A percentile compares a stretch with the other conserved stretches of the same genome.
Conservation (phyloP, 2,888 invertebrate genomes). For the Apoda limacodes region DNA sequence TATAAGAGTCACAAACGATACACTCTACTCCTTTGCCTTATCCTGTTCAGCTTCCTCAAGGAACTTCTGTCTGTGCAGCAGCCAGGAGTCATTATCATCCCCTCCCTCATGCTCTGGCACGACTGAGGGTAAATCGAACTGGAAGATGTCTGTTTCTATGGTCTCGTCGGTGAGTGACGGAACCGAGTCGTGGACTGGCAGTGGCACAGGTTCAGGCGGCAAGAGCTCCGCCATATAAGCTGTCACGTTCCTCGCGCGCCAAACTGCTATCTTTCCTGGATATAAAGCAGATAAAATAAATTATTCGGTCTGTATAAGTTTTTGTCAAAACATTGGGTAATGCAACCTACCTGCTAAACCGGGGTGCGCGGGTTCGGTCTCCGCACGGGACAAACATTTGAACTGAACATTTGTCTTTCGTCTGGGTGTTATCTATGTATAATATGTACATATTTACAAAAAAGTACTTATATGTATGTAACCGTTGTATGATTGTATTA, state of each 20-base stretch:
- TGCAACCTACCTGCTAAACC: no score
- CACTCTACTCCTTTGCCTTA: no score
- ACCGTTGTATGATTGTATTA: no score
- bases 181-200: slow-evolving; percentile 74
- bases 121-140: slow-evolving; percentile 45
- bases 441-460: no score
- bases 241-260: slow-evolving; percentile 78
- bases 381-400: no score
- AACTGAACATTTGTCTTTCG: no score
- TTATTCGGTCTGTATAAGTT: neutral
- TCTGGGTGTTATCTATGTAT: no score
- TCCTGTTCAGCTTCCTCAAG: slow-evolving; percentile 45
- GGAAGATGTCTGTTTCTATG: slow-evolving; percentile 44
- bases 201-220: slow-evolving; percentile 76
- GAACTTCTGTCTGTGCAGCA: slow-evolving; percentile 52
- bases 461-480: no score
- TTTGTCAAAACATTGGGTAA: neutral
- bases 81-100: slow-evolving; percentile 54
- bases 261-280: slow-evolving; percentile 65
- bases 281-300: slow-evolving; percentile 4
- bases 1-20: no score
- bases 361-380: no score
- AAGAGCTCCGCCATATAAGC: slow-evolving; percentile 76
- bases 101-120: slow-evolving; percentile 47
- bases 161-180: slow-evolving; percentile 60